These are phyloP conservation scores for Antennarius striatus DNA, from an alignment of 2,113 vertebrate genomes.

Conservation along the genomic window DNA sequence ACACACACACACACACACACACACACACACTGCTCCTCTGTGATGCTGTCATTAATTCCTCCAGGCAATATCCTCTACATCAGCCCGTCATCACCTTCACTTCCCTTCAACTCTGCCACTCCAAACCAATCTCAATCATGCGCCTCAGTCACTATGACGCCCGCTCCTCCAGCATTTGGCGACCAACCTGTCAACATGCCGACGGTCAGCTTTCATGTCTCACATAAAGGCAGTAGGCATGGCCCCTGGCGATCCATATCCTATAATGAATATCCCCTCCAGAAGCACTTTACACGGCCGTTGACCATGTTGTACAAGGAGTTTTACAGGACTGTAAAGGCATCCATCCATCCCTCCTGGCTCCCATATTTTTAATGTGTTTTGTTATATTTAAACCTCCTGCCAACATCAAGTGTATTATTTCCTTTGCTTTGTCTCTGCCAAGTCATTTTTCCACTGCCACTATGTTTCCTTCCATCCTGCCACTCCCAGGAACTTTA, in stretches of 20 bases:
- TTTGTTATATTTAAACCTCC: slow-evolving; percentile 12
- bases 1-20: slow-evolving; percentile 4
- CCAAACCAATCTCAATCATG: slow-evolving; percentile 48
- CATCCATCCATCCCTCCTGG: slow-evolving; percentile 1
- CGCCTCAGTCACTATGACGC: slow-evolving; percentile 58
- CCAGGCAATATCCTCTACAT: slow-evolving; percentile 49
- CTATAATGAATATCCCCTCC: slow-evolving; percentile 27
- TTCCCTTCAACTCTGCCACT: slow-evolving; percentile 35
- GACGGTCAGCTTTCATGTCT: slow-evolving; percentile 41
- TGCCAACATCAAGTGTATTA: slow-evolving; percentile 3
- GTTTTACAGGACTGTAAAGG: slow-evolving; percentile 8
- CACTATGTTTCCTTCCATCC: slow-evolving; percentile 9
- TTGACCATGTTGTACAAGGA: slow-evolving; percentile 5
- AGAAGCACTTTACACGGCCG: slow-evolving; percentile 11
- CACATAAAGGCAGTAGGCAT: slow-evolving; percentile 46
- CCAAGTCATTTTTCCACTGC: not conserved
- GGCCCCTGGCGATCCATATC: slow-evolving; percentile 30
- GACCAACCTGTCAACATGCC: slow-evolving; percentile 29
- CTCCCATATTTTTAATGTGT: not conserved
- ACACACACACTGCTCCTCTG: slow-evolving; percentile 1
- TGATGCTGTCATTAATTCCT: slow-evolving; percentile 62
- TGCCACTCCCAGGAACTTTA: slow-evolving; percentile 10
- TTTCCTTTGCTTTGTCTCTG: slow-evolving; percentile 3
- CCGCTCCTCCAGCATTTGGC: slow-evolving; percentile 36
- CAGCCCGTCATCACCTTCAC: slow-evolving; percentile 58